Percentiles rank a stretch among this genome's conserved stretches.
Conservation (phyloP, 2,797 vertebrate genomes). For the Knipowitschia caucasica region DNA sequence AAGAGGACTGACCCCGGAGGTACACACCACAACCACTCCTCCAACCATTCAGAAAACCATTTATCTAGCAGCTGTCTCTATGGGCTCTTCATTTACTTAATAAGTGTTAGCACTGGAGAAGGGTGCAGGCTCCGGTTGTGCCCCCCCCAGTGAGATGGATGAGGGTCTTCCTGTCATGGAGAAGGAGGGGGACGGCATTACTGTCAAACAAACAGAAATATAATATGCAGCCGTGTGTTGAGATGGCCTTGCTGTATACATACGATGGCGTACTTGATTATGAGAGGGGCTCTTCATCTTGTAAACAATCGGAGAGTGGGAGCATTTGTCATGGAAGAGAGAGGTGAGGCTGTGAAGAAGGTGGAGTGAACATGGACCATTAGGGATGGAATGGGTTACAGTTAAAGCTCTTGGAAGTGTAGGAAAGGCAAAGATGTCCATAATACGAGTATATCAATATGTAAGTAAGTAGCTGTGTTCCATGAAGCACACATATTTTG, state of each 20-base stretch:
- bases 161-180: constrained; percentile 88
- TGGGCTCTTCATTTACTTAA: constrained; percentile 91
- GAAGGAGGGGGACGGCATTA: constrained; percentile 88
- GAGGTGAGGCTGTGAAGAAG: constrained; percentile 83
- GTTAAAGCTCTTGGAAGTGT: constrained; percentile 8
- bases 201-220: constrained; percentile 98
- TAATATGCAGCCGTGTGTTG: constrained; percentile 88
- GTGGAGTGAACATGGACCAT: constrained; percentile 79
- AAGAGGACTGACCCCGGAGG: constrained; percentile 60
- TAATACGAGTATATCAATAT: too few relatives aligned
- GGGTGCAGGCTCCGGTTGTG: constrained; percentile 85
- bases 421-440: neutral
- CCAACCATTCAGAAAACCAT: constrained; percentile 88
- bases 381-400: constrained; percentile 72
- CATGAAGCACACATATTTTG: too few relatives aligned
- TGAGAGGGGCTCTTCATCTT: constrained; percentile 86
- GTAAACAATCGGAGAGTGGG: constrained; percentile 90
- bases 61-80: constrained; percentile 85
- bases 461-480: too few relatives aligned
- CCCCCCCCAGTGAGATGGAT: constrained; percentile 85
- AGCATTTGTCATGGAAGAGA: constrained; percentile 88
- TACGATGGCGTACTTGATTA: constrained; percentile 88
- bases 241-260: constrained; percentile 91
- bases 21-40: constrained; percentile 87
- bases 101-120: constrained; percentile 91